phyloP scores from a whole-genome alignment of 2,888 invertebrate genomes.

The Cremastinae sp. region DNA sequence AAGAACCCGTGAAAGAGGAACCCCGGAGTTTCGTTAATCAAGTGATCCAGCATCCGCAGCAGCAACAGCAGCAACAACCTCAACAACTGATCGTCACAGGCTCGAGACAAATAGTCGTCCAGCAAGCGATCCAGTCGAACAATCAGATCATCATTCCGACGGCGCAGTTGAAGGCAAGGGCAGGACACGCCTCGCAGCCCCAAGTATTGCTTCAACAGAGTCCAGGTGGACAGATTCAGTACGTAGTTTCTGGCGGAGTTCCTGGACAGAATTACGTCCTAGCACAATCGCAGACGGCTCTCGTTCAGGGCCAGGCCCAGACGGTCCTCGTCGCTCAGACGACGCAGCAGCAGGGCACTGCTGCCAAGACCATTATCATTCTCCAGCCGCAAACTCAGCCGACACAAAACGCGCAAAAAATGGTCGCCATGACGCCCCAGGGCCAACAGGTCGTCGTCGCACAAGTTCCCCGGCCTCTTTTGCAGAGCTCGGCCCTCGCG shows the following conservation, averaged over 20 bases:
- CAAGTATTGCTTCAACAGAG: constrained; percentile 77
- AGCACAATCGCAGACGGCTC: constrained; percentile 84
- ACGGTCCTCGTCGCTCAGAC: constrained; percentile 86
- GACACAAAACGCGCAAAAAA: constrained; percentile 81
- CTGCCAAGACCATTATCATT: constrained; percentile 87
- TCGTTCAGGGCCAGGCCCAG: constrained; percentile 84
- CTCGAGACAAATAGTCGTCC: constrained; percentile 82
- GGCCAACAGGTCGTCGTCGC: constrained; percentile 86
- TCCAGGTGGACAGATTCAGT: constrained; percentile 82
- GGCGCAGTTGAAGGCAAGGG: constrained; percentile 70
- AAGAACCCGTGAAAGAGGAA: constrained; percentile 64
- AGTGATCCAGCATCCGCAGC: constrained; percentile 71
- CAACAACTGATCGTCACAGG: constrained; percentile 78
- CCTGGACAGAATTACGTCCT: constrained; percentile 85
- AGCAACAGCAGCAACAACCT: constrained; percentile 72
- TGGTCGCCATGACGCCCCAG: constrained; percentile 85
- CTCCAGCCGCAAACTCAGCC: constrained; percentile 83
- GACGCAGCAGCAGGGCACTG: constrained; percentile 85
- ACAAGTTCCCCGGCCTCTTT: constrained; percentile 82
- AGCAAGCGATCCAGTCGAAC: constrained; percentile 74
- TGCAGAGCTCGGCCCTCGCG: constrained; percentile 81
- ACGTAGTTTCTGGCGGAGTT: constrained; percentile 81
- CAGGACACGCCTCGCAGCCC: constrained; percentile 70
- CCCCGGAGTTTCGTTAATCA: constrained; percentile 64
- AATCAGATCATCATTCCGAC: constrained; percentile 76